These are phyloP conservation scores for Nibea albiflora DNA, from an alignment of 2,113 vertebrate species.

Conservation along the genomic window DNA sequence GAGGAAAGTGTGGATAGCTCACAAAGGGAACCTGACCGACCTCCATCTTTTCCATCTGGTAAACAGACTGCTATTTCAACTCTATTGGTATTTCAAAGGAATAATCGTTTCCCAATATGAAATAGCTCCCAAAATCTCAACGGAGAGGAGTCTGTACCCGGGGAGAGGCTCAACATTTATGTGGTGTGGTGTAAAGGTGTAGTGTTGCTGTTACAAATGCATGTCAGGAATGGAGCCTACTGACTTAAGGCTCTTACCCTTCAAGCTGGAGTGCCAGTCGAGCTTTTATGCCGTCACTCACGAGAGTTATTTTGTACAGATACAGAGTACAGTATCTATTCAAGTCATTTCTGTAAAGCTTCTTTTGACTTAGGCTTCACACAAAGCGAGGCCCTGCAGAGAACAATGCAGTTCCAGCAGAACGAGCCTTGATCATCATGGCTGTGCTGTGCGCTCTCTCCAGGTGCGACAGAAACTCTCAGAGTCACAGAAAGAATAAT, in stretches of 20 bases:
- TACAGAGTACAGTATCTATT: conserved; percentile 15
- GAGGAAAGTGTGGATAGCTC: conserved; percentile 79
- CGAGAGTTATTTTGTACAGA: conserved; percentile 46
- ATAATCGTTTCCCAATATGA: conserved; percentile 58
- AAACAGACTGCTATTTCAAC: conserved; percentile 78
- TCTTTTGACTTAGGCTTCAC: conserved; percentile 54
- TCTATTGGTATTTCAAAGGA: conserved; percentile 71
- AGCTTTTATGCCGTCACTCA: conserved; percentile 52
- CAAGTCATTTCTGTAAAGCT: conserved; percentile 41
- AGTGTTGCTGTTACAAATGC: conserved; percentile 18
- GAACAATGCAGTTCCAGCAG: conserved; percentile 61
- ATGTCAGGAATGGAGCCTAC: conserved; percentile 28
- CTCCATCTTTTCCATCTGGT: conserved; percentile 79
- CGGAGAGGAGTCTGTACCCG: conserved; percentile 7
- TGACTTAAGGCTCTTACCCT: conserved; percentile 40
- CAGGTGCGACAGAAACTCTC: conserved; percentile 61
- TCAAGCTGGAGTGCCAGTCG: conserved; percentile 37
- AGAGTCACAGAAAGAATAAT: conserved; percentile 60
- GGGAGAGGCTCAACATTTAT: conserved; percentile 30
- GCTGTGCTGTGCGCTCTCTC: conserved; percentile 49
- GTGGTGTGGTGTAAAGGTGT: conserved; percentile 24
- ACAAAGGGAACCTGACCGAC: conserved; percentile 78
- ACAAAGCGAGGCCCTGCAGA: conserved; percentile 58
- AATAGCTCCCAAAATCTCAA: conserved; percentile 45
- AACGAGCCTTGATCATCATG: conserved; percentile 61